Evolutionary conservation across 2,797 vertebrate genomes (phyloP).

Genomic region (Sebastiscus tertius): DNA sequence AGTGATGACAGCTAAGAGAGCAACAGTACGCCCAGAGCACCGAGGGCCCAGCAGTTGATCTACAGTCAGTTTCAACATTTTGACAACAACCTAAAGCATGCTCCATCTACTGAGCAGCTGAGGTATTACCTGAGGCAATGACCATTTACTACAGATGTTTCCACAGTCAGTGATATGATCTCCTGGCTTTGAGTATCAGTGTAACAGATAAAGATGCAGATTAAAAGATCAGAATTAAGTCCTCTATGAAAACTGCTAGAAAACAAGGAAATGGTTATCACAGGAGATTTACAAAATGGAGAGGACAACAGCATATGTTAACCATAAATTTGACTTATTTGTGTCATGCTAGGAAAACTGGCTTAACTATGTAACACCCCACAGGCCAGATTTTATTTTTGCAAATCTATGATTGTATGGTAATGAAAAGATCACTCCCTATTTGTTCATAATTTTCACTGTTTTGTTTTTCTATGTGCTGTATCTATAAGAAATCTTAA

Average conservation of each 20-base stretch:
- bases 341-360: too few species aligned
- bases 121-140: slow-evolving; percentile 25
- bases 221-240: background rate
- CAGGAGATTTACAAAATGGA: too few species aligned
- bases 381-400: too few species aligned
- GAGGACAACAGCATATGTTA: too few species aligned
- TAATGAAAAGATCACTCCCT: too few species aligned
- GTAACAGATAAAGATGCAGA: background rate
- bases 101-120: slow-evolving; percentile 53
- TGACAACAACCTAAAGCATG: background rate
- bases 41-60: background rate
- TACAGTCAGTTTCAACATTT: background rate
- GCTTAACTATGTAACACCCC: too few species aligned
- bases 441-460: too few species aligned
- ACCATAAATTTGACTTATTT: too few species aligned
- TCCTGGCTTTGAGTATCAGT: background rate
- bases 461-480: too few species aligned
- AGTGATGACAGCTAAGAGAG: slow-evolving; percentile 40
- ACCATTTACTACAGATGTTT: background rate
- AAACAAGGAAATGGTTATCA: too few species aligned
- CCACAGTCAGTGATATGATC: background rate
- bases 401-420: too few species aligned
- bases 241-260: background rate
- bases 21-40: background rate
- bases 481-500: too few species aligned